A percentile compares a stretch with the other conserved stretches of the same genome.
Conservation (phyloP, 2,888 invertebrate species). For the Zaprionus lineosus region DNA sequence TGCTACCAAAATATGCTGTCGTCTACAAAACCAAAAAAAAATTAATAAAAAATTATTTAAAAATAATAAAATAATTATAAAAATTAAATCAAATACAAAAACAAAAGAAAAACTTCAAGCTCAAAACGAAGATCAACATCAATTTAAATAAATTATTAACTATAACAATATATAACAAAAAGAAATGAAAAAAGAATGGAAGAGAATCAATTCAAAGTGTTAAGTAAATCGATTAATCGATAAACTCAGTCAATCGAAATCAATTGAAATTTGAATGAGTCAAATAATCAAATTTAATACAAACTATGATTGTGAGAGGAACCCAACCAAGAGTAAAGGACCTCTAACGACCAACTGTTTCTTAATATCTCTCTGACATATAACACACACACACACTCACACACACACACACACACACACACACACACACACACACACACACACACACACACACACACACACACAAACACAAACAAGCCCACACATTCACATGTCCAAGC, state of each 20-base stretch:
- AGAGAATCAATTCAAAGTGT: no score
- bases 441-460: slow-evolving; percentile 24
- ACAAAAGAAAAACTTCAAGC: neutral
- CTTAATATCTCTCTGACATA: slow-evolving; percentile 15
- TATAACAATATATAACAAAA: no score
- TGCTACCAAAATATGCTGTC: slow-evolving; percentile 67
- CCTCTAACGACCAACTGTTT: slow-evolving; percentile 15
- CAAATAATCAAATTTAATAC: slow-evolving; percentile 71
- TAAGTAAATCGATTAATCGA: neutral
- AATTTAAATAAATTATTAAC: slow-evolving; percentile 2
- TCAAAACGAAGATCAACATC: neutral
- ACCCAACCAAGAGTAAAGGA: slow-evolving; percentile 23
- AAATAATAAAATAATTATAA: slow-evolving; percentile 2
- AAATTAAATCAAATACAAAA: slow-evolving; percentile 20
- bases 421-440: slow-evolving; percentile 27
- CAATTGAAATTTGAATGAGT: slow-evolving; percentile 25
- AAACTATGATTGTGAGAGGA: slow-evolving; percentile 47
- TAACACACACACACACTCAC: slow-evolving; percentile 19
- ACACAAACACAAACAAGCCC: slow-evolving; percentile 30
- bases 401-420: no score
- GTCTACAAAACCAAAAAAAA: slow-evolving; percentile 38
- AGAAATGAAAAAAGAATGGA: no score
- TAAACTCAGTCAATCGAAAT: slow-evolving; percentile 4
- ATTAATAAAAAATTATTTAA: slow-evolving; percentile 1
- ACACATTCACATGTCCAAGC: slow-evolving; percentile 26